Evolutionary conservation across 2,888 invertebrate genomes (phyloP), one percentile per base, ranked within the genome.

Genomic region (Baronia brevicornis): DNA sequence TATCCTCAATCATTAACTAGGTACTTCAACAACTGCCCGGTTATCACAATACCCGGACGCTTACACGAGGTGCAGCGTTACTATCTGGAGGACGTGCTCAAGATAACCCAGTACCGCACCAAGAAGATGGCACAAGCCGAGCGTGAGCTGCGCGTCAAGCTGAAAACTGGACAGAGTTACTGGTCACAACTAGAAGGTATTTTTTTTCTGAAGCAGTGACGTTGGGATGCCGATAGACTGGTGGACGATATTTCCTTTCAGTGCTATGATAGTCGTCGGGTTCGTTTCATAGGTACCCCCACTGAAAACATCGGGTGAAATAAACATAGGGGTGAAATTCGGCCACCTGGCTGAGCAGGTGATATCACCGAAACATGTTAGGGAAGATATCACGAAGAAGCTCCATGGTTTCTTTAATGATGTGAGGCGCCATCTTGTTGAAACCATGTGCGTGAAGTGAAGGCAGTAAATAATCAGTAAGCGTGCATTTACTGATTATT

Each of bases 11-110:
- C n/a, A 12, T 2, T 17, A 4, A 17, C 3, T 47, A 85, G 85
- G 18, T 98, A 97, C 69, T 98, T 98, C 71, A 88, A 88, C 59
- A 88, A 88, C 52, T 93, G 94, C 44, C 90, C 92, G 0, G 88
- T 94, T 10, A 79, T 96, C 15, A 86, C 84, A 15, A 91, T 96
- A 33, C 91, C 93, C 18, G 96, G 95, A 0, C 88, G 91, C 15
- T 69, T 89, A 26, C 91, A 86, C 69, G 89, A 90, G 1, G 95
- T 96, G 0, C 88, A 91, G 42, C 87, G 90, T 10, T 90, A 86
- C 59, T 94, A 90, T 58, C 70, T 97, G 11, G 96, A 96, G 59
- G 93, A 96, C 51, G 85, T 96, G 15, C 78, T 97, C 4, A 79
- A 84, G 48, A 60, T 87, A 21, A 86, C 88, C 0, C 75, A 86